phyloP scores from a whole-genome alignment of 2,113 vertebrate species.

The Zosterops hypoxanthus region DNA sequence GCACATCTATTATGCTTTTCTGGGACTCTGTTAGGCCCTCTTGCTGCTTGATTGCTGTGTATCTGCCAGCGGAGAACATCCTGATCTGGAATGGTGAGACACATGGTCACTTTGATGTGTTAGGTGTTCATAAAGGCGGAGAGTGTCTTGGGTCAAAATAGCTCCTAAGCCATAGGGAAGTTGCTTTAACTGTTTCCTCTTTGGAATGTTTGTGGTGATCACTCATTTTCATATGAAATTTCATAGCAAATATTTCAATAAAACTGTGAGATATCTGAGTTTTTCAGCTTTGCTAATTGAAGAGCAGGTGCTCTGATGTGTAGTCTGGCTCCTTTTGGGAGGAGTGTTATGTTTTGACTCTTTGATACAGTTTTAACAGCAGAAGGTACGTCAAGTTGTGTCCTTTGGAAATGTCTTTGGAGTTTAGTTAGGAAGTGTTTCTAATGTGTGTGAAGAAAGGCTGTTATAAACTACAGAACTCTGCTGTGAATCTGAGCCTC shows the following conservation, averaged over 20 bases:
- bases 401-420: background rate
- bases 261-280: background rate
- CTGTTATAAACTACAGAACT: background rate
- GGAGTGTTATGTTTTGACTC: background rate
- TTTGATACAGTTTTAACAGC: background rate
- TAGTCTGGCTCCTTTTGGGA: background rate
- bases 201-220: background rate
- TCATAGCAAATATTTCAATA: background rate
- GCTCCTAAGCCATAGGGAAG: background rate
- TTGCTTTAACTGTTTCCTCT: background rate
- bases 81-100: background rate
- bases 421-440: background rate
- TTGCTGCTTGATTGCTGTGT: background rate
- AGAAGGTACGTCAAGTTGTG: background rate
- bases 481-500: background rate
- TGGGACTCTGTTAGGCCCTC: background rate
- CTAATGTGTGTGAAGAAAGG: background rate
- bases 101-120: background rate
- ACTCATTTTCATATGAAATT: background rate
- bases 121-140: background rate
- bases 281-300: background rate
- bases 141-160: background rate
- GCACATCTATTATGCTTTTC: background rate
- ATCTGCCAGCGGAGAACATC: fast-evolving
- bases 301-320: background rate